phyloP scores from a whole-genome alignment of 1,140 invertebrate genomes.

The Bombus difficillimus region DNA sequence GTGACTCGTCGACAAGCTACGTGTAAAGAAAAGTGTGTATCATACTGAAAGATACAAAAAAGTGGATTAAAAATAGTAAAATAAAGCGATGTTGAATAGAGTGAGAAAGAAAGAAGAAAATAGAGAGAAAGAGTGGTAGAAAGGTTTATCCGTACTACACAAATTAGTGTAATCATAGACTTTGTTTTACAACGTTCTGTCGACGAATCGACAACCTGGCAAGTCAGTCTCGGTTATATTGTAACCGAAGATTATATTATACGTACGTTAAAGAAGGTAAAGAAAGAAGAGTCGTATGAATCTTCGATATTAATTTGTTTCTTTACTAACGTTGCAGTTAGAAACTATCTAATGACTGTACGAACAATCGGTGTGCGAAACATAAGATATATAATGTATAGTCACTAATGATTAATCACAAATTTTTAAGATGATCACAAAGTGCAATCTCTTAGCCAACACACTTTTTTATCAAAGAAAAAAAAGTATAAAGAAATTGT shows the following conservation, averaged over 20 bases:
- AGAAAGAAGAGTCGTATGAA: slow-evolving; percentile 46
- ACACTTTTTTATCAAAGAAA: slow-evolving; percentile 80
- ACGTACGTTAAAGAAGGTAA: slow-evolving; percentile 41
- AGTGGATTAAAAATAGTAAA: neutral
- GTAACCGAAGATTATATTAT: slow-evolving; percentile 59
- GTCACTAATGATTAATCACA: slow-evolving; percentile 71
- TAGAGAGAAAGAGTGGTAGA: neutral
- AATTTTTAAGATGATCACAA: slow-evolving; percentile 82
- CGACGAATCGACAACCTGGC: slow-evolving; percentile 38
- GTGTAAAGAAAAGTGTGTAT: neutral
- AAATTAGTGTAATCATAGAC: neutral
- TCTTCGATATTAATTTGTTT: slow-evolving; percentile 63
- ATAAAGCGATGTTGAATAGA: neutral
- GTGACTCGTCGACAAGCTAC: slow-evolving; percentile 32
- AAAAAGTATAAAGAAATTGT: slow-evolving; percentile 81
- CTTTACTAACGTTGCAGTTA: slow-evolving; percentile 67
- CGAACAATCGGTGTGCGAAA: slow-evolving; percentile 66
- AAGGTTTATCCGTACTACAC: neutral
- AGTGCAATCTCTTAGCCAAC: slow-evolving; percentile 83
- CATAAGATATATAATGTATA: slow-evolving; percentile 71
- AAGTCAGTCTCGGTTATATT: slow-evolving; percentile 56
- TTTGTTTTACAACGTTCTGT: slow-evolving; percentile 12
- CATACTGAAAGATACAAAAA: neutral
- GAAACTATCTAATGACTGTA: slow-evolving; percentile 68
- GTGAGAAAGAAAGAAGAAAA: neutral